Evolutionary conservation across 2,797 vertebrate species (phyloP), one percentile per base, ranked within the genome.

Genomic region (Epinephelus malabaricus): DNA sequence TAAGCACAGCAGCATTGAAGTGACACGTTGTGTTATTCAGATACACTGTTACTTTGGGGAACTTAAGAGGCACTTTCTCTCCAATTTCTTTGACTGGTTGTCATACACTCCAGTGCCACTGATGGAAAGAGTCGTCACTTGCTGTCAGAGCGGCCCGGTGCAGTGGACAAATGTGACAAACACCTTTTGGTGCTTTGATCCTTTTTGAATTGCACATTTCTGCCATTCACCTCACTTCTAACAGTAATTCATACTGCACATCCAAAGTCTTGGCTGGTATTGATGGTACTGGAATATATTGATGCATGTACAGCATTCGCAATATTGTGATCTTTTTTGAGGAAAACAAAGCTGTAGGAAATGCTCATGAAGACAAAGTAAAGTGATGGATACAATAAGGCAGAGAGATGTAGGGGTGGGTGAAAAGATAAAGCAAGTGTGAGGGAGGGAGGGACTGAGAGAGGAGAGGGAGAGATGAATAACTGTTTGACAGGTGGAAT

Each of bases 401-500:
- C 75, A 54, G 69, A 76, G 87, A 90, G 89, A 92, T 88, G 86
- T 83, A 70, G 72, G 78, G 81, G 68, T 82, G 80, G 90, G 83
- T 78, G 84, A 79, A 73, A 85, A 91, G 92, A 93, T 91, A 91
- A 85, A 92, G 86, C 83, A 82, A 84, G 75, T 81, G 80, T 83
- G 86, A 88, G 86, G 75, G 82, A 76, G 69, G 78, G 81, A 82
- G 80, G 65, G 75, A 74, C 61, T 13, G 76, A 62, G 68, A 73
- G 79, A 72, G 68, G 79, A 72, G 84, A 78, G 73, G 69, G 83
- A 80, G 86, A 92, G 86, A 94, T 92, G 92, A 94, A 94, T 91
- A 93, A 92, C 86, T 82, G 83, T 88, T 89, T 94, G 93, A 95
- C 92, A 92, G 89, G 93, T 91, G 89, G 88, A 94, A 92, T 94